phyloP scores from a whole-genome alignment of 2,888 invertebrate genomes.

The Oscheius onirici region DNA sequence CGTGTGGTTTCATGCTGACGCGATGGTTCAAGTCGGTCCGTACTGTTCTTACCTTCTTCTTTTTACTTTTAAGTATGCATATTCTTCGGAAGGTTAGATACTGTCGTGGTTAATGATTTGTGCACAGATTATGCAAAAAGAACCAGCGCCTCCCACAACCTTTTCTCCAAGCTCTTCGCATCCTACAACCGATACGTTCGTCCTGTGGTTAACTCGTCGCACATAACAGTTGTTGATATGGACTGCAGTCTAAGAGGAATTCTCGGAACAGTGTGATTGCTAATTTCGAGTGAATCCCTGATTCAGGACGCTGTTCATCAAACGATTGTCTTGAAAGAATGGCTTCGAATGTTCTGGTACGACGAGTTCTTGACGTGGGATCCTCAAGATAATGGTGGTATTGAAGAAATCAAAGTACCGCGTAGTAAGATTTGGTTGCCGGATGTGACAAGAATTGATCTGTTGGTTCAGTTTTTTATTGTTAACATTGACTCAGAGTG shows the following conservation, averaged over 20 bases:
- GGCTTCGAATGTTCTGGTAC: slow-evolving; percentile 29
- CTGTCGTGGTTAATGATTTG: too few relatives aligned
- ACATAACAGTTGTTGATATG: slow-evolving; percentile 14
- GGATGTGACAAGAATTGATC: slow-evolving; percentile 24
- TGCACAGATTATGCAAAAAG: neutral
- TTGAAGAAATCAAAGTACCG: slow-evolving; percentile 18
- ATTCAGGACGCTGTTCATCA: slow-evolving; percentile 25
- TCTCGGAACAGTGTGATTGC: slow-evolving; percentile 1
- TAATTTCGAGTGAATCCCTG: neutral
- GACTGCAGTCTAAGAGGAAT: slow-evolving; percentile 22
- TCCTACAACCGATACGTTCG: slow-evolving; percentile 20
- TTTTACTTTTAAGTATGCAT: neutral
- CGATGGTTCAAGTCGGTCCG: neutral
- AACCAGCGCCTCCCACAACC: slow-evolving; percentile 9
- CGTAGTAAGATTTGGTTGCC: slow-evolving; percentile 28
- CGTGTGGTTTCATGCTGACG: neutral
- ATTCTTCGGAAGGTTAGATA: too few relatives aligned
- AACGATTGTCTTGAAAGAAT: slow-evolving; percentile 18
- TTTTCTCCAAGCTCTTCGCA: slow-evolving; percentile 6
- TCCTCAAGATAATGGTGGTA: slow-evolving; percentile 12
- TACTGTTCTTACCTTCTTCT: neutral
- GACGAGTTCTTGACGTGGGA: slow-evolving; percentile 25
- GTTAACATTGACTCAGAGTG: neutral
- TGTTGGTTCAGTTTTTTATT: neutral
- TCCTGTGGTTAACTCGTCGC: slow-evolving; percentile 18